These are phyloP conservation scores for Antheraea mylitta DNA, from an alignment of 1,140 invertebrate genomes.

Conservation along the genomic window DNA sequence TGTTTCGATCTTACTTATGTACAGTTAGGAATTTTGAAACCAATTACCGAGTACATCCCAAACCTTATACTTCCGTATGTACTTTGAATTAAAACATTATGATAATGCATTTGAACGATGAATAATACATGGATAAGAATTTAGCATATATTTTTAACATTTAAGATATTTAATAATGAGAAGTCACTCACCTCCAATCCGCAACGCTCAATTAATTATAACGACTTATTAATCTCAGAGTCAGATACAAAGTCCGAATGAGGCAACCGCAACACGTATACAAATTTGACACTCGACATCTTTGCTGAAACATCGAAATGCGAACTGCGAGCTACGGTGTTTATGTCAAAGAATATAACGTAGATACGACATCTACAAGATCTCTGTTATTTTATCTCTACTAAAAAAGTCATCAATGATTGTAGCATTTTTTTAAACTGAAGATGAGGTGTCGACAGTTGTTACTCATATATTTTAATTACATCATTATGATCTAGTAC, in stretches of 20 bases:
- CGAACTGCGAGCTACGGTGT: slow-evolving; percentile 6
- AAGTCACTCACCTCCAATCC: neutral
- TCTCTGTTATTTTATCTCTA: neutral
- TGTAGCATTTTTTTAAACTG: too few species aligned
- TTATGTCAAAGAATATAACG: slow-evolving; percentile 13
- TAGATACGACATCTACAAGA: neutral
- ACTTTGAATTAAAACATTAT: too few species aligned
- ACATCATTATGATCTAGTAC: too few species aligned
- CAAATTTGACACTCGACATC: slow-evolving; percentile 28
- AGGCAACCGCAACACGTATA: slow-evolving; percentile 8
- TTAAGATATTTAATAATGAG: neutral
- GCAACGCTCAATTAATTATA: slow-evolving; percentile 1
- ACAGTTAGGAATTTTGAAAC: neutral
- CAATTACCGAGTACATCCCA: neutral
- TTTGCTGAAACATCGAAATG: slow-evolving; percentile 19
- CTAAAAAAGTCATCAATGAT: too few species aligned
- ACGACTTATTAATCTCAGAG: slow-evolving; percentile 15
- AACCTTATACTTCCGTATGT: too few species aligned
- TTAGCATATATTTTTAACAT: neutral
- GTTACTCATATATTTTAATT: too few species aligned
- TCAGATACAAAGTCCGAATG: slow-evolving; percentile 36
- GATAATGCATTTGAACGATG: too few species aligned
- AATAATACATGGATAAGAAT: too few species aligned
- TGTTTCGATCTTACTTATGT: neutral
- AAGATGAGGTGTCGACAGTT: too few species aligned